Evolutionary conservation across 2,888 invertebrate species (phyloP), one percentile per base, ranked within the genome.

Genomic region (Eilema sororculum): DNA sequence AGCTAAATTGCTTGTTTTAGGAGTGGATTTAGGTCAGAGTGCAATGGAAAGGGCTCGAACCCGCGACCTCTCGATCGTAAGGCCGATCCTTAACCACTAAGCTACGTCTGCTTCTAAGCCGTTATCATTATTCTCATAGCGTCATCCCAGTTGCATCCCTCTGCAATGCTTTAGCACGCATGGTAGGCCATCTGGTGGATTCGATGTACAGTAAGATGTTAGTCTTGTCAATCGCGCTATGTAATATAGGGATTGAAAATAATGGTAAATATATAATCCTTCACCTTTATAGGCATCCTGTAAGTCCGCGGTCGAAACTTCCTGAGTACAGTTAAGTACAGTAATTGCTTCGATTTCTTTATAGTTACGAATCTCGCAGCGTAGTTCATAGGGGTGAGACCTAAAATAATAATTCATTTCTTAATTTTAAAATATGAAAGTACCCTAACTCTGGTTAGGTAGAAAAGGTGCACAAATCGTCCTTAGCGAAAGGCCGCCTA

Each of bases 351-450:
- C 0, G 96, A 95, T 74, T 96, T 96, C 64, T 96, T 96, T 20
- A 97, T 90, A 70, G 94, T 96, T 0, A 97, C 97, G 84, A 97
- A 96, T 58, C 96, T 96, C 66, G 96, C 96, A 0, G 97, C 95
- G 84, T 98, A 98, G 71, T 97, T 96, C 90, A 97, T 95, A 0
- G 98, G 97, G 0, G 96, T 96, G 87, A 98, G 93, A 37, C 87
- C 98, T 98, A 33, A 10, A 28, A 65, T 33, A 57, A 24, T 46
- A 64, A 25, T 2, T 58, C 13, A 52, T 52, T n/a, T 52, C 9
- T 8, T 52, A 52, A 52, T 52, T 20, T 20, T 46, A 20, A 20
- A n/a, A n/a, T n/a, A n/a, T n/a, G n/a, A n/a, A n/a, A n/a, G n/a
- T n/a, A n/a, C n/a, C n/a, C n/a, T n/a, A n/a, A 2, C 30, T 8